Evolutionary conservation across 2,888 invertebrate species (phyloP), one percentile per base, ranked within the genome.

Genomic region (Pristionchus mayeri): DNA sequence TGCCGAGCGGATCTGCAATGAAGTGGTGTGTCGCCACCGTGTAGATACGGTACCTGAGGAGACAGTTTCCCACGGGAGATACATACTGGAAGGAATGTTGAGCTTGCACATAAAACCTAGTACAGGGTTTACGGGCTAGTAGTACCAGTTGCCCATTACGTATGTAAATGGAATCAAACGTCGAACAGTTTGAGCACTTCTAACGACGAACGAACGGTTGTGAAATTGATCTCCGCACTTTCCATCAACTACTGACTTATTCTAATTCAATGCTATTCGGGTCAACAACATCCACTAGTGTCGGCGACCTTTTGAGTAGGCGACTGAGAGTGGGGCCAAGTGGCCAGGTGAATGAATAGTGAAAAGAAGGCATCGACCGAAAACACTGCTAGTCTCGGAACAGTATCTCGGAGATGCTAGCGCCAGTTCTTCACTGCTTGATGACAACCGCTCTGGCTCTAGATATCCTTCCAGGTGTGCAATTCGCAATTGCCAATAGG

Each of bases 301-400:
- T n/a, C n/a, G n/a, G 9, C 44, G 71, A 71, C 71, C 71, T 71
- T n/a, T 71, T 40, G 40, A 71, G 71, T n/a, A n/a, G 71, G 3
- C 40, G 1, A 0, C n/a, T n/a, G n/a, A 7, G 40, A 37, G 71
- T 24, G 71, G 71, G 40, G 37, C 71, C 40, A 71, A 71, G 63
- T 63, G 63, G 63, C 4, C 3, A 37, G 21, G 34, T 30, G 37
- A 11, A 21, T 44, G 21, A 71, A 44, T 24, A 40, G 16, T 71
- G 71, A 21, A 54, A 16, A 21, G 44, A 2, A 13, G 3, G n/a
- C n/a, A n/a, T n/a, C n/a, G n/a, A n/a, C n/a, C n/a, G n/a, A n/a
- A n/a, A n/a, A n/a, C n/a, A n/a, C n/a, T n/a, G n/a, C n/a, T 21
- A 40, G 40, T 24, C n/a, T 2, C 11, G 44, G 71, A 71, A 71